These are phyloP conservation scores for Hydrolagus colliei DNA, from an alignment of 2,797 vertebrate species.

Conservation along the genomic window DNA sequence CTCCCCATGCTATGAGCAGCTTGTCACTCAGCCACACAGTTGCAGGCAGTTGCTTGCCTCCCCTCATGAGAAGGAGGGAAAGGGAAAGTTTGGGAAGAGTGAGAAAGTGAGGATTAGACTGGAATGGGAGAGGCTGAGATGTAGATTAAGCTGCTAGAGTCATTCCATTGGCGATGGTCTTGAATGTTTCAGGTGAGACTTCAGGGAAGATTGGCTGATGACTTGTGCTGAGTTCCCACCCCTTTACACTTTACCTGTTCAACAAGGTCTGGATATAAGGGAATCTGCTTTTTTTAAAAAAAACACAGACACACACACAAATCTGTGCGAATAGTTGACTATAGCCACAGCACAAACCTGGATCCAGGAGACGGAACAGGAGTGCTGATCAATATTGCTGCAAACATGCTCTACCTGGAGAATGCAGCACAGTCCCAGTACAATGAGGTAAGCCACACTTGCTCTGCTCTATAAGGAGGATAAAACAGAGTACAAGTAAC, in stretches of 20 bases:
- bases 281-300: conserved; percentile 70
- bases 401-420: conserved; percentile 99
- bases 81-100: conserved; percentile 26
- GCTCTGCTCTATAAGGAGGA: too few species aligned
- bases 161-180: conserved; percentile 63
- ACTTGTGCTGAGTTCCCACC: conserved; percentile 72
- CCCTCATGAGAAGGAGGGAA: neutral
- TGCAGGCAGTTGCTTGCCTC: too few species aligned
- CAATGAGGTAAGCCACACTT: conserved; percentile 80
- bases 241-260: conserved; percentile 58
- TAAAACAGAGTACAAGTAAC: too few species aligned
- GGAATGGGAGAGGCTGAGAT: conserved; percentile 65
- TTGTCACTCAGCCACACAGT: neutral
- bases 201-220: conserved; percentile 82
- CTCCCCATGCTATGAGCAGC: neutral
- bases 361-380: conserved; percentile 95
- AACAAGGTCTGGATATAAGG: conserved; percentile 80
- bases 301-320: conserved; percentile 49
- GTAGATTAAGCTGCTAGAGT: conserved; percentile 33
- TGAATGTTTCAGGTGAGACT: conserved; percentile 71
- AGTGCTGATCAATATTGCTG: conserved; percentile 92
- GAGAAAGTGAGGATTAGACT: conserved; percentile 41
- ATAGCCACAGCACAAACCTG: conserved; percentile 69
- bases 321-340: conserved; percentile 43
- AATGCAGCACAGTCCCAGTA: conserved; percentile 87